These are phyloP conservation scores for Aepyceros melampus DNA, from an alignment of 2,113 vertebrate genomes.

Conservation along the genomic window DNA sequence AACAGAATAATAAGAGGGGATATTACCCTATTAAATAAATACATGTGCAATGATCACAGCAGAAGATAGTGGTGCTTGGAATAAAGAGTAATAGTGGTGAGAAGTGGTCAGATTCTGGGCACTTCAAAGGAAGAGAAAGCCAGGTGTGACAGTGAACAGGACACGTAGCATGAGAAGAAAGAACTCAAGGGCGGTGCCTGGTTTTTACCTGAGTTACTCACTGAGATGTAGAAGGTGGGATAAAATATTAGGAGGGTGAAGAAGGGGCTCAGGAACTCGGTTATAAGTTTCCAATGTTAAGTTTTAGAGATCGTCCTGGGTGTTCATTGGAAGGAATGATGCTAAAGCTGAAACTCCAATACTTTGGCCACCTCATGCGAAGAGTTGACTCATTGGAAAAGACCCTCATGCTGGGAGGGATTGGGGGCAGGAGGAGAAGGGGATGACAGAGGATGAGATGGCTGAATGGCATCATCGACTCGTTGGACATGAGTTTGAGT, in stretches of 20 bases:
- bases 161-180: neutral
- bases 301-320: neutral
- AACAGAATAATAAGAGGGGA: neutral
- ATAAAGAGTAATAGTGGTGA: neutral
- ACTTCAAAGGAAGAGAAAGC: neutral
- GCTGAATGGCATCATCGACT: no score
- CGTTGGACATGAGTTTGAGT: no score
- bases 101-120: neutral
- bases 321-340: no score
- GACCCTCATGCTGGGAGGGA: no score
- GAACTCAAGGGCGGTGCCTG: neutral
- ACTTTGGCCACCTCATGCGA: no score
- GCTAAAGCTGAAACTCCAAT: no score
- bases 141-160: neutral
- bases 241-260: neutral
- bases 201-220: neutral
- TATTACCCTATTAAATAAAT: neutral
- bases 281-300: neutral
- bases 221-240: neutral
- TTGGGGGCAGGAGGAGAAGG: no score
- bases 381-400: no score
- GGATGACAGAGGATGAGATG: no score
- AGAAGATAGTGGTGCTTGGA: neutral
- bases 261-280: neutral
- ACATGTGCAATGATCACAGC: neutral